Evolutionary conservation across 2,797 vertebrate genomes (phyloP).

Genomic region (Rallus crepitans): DNA sequence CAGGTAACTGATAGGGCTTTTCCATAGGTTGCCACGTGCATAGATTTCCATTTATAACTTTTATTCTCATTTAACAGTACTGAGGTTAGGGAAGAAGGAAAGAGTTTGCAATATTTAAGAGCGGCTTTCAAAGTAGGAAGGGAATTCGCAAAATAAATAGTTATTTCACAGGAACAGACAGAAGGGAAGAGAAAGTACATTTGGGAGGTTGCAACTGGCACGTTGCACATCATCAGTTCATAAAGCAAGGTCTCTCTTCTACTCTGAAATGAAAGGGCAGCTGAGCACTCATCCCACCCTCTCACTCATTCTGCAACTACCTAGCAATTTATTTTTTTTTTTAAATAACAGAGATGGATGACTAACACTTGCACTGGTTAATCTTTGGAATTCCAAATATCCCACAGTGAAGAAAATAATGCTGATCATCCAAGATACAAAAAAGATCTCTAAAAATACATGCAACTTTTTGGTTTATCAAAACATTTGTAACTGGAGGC

Average conservation of each 20-base stretch:
- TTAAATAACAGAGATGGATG: background rate
- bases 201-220: background rate
- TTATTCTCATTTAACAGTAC: background rate
- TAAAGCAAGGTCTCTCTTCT: background rate
- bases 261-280: background rate
- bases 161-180: background rate
- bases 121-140: background rate
- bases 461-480: background rate
- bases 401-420: background rate
- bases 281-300: background rate
- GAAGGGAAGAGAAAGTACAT: background rate
- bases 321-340: background rate
- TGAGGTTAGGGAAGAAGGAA: background rate
- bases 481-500: background rate
- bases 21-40: rapidly evolving
- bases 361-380: background rate
- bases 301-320: background rate
- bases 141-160: background rate
- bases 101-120: background rate
- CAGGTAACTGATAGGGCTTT: background rate
- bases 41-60: background rate
- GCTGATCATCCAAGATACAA: background rate
- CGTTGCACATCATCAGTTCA: background rate
- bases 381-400: background rate
- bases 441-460: background rate